Percentiles rank a stretch among this genome's conserved stretches.
phyloP scores from a whole-genome alignment of 2,888 invertebrate genomes.

The Caenorhabditis parvicauda region DNA sequence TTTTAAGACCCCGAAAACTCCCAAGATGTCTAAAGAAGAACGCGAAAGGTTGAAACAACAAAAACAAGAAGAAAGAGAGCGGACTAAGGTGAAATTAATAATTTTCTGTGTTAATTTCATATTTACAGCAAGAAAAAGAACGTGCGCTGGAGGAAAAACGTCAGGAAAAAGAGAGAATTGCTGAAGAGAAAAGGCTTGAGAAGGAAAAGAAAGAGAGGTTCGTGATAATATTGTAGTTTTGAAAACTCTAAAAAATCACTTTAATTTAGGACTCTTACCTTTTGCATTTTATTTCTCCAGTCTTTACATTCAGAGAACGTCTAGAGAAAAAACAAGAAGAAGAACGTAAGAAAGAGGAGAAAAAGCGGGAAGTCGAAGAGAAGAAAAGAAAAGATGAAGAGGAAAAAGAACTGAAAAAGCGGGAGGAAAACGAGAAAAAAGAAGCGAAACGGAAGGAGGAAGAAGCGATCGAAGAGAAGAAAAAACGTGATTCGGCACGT shows the following conservation, averaged over 20 bases:
- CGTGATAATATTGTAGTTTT: neutral
- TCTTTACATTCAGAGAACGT: conserved; percentile 16
- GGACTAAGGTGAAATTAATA: neutral
- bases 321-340: conserved; percentile 30
- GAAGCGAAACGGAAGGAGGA: conserved; percentile 23
- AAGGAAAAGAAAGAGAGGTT: conserved; percentile 34
- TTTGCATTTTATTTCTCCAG: too few relatives aligned
- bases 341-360: conserved; percentile 27
- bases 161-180: conserved; percentile 31
- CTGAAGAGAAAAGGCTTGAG: conserved; percentile 38
- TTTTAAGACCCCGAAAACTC: conserved; percentile 15
- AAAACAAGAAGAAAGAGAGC: conserved; percentile 21
- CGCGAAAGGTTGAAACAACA: conserved; percentile 17
- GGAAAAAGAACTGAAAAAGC: conserved; percentile 27
- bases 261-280: too few relatives aligned
- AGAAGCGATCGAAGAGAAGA: conserved; percentile 40
- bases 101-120: neutral
- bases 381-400: conserved; percentile 28
- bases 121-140: conserved; percentile 15
- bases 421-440: conserved; percentile 28
- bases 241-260: neutral
- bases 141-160: conserved; percentile 21
- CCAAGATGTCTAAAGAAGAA: conserved; percentile 21
- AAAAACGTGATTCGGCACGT: conserved; percentile 30
- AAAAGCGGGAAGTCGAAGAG: conserved; percentile 20